Percentiles rank a stretch among this genome's conserved stretches.
These are phyloP conservation scores for Habrosyne pyritoides DNA, from an alignment of 2,888 invertebrate species.

Conservation along the genomic window DNA sequence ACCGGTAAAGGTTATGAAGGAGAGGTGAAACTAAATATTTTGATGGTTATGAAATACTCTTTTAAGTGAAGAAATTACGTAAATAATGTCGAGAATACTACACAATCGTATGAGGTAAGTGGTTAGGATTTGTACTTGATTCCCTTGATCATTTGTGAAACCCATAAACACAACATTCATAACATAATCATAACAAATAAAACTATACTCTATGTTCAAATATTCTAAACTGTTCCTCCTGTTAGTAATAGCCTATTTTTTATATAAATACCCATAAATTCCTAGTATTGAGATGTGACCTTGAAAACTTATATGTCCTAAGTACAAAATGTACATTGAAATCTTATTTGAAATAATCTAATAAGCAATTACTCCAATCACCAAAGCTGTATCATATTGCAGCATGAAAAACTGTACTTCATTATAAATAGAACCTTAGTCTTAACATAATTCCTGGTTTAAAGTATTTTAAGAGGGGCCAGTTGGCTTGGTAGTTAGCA, in stretches of 20 bases:
- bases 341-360: neutral
- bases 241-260: neutral
- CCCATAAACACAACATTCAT: neutral
- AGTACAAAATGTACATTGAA: constrained; percentile 11
- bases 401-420: no score
- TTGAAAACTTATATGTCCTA: constrained; percentile 21
- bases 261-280: neutral
- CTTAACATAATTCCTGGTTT: no score
- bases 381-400: no score
- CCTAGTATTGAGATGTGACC: constrained; percentile 17
- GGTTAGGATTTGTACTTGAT: neutral
- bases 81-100: constrained; percentile 77
- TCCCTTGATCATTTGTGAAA: neutral
- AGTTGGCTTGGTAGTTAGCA: no score
- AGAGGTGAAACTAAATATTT: constrained; percentile 34
- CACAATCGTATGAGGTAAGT: constrained; percentile 74
- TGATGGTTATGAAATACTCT: constrained; percentile 63
- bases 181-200: neutral
- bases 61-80: constrained; percentile 54
- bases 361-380: neutral
- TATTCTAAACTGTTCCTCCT: no score
- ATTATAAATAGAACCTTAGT: no score
- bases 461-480: no score
- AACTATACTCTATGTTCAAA: no score
- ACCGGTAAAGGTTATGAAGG: constrained; percentile 77